Percentiles rank a stretch among this genome's conserved stretches.
phyloP scores from a whole-genome alignment of 2,113 vertebrate species.

The Climacteris rufus region DNA sequence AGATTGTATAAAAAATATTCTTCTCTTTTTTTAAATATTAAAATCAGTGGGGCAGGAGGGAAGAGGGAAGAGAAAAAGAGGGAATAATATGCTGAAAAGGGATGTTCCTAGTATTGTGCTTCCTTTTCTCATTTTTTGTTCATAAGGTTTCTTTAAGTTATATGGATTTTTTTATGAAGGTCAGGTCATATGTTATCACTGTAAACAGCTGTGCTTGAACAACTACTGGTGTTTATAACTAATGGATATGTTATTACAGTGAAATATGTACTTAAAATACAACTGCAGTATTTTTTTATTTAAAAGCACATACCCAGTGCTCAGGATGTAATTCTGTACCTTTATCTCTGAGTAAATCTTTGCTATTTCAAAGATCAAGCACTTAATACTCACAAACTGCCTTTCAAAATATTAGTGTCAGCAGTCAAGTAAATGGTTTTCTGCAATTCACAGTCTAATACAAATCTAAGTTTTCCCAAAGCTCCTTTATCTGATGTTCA shows the following conservation, averaged over 20 bases:
- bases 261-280: neutral
- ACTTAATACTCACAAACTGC: neutral
- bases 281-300: neutral
- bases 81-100: neutral
- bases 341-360: neutral
- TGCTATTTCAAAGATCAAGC: neutral
- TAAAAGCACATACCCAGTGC: neutral
- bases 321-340: neutral
- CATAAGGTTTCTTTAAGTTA: neutral
- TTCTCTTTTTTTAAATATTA: neutral
- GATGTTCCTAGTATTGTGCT: neutral
- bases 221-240: neutral
- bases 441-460: neutral
- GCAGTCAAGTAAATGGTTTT: neutral
- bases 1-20: neutral
- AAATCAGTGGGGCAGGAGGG: neutral
- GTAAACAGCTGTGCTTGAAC: neutral
- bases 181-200: neutral
- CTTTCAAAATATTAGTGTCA: constrained; percentile 17
- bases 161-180: neutral
- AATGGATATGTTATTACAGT: neutral
- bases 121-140: neutral
- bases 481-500: neutral
- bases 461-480: neutral
- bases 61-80: neutral